Conservation (phyloP, 2,888 invertebrate species). For the Desoria tigrina region DNA sequence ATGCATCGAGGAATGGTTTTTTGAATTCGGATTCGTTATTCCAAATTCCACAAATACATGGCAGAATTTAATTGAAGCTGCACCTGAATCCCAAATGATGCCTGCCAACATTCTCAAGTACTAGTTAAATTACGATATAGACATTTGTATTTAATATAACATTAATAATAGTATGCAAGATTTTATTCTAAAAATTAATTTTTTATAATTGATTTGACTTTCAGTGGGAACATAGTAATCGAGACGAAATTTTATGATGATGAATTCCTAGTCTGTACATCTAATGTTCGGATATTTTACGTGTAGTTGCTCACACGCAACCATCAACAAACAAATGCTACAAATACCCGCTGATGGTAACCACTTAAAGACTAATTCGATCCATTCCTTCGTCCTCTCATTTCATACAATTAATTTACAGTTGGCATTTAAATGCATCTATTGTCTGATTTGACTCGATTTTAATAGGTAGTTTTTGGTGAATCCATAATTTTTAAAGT, state of each 20-base stretch:
- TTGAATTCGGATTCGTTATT: slow-evolving; percentile 98
- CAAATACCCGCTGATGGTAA: too few species aligned
- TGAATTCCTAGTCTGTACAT: slow-evolving; percentile 89
- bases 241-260: slow-evolving; percentile 97
- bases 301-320: slow-evolving; percentile 64
- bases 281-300: slow-evolving; percentile 91
- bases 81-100: slow-evolving; percentile 99
- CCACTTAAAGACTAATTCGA: too few species aligned
- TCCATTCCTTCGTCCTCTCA: too few species aligned
- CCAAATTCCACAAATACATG: slow-evolving; percentile 98
- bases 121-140: not conserved
- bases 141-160: too few species aligned
- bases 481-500: too few species aligned
- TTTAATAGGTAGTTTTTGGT: too few species aligned
- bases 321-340: too few species aligned
- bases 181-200: too few species aligned
- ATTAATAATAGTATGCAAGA: too few species aligned
- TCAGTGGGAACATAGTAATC: slow-evolving; percentile 91
- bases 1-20: slow-evolving; percentile 97
- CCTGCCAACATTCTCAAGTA: slow-evolving; percentile 97
- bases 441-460: too few species aligned
- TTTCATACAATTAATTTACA: too few species aligned
- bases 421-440: too few species aligned
- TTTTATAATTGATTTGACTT: slow-evolving; percentile 58
- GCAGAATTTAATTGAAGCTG: slow-evolving; percentile 98